Evolutionary conservation across 2,113 vertebrate species (phyloP).

Genomic region (Petrocephalus microphthalmus): DNA sequence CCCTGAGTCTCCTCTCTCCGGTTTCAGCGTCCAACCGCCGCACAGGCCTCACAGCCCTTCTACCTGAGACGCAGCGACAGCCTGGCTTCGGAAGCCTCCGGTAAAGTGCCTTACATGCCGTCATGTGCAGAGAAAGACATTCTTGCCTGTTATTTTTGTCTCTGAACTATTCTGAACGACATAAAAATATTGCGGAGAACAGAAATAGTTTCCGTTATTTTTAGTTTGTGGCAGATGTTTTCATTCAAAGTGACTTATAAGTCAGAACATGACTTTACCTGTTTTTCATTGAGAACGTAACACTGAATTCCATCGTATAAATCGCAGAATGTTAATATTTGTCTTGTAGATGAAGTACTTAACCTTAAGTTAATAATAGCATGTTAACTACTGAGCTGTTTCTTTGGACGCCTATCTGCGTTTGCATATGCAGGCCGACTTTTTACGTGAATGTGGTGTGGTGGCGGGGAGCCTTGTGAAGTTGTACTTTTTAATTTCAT

Average conservation of each 20-base stretch:
- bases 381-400: background rate
- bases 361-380: background rate
- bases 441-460: background rate
- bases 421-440: background rate
- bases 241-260: background rate
- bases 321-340: background rate
- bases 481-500: background rate
- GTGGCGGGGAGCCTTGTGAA: background rate
- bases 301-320: background rate
- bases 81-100: conserved; percentile 74
- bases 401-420: background rate
- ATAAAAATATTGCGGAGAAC: background rate
- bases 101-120: conserved; percentile 52
- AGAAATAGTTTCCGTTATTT: background rate
- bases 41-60: conserved; percentile 53
- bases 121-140: background rate
- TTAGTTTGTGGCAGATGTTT: background rate
- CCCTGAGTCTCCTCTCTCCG: conserved; percentile 23
- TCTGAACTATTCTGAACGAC: background rate
- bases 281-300: background rate
- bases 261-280: background rate
- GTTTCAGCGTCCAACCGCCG: conserved; percentile 60
- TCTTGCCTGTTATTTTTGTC: background rate
- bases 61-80: conserved; percentile 73
- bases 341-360: background rate